These are phyloP conservation scores for Anagyrus pseudococci DNA, from an alignment of 2,888 invertebrate genomes.

Conservation along the genomic window DNA sequence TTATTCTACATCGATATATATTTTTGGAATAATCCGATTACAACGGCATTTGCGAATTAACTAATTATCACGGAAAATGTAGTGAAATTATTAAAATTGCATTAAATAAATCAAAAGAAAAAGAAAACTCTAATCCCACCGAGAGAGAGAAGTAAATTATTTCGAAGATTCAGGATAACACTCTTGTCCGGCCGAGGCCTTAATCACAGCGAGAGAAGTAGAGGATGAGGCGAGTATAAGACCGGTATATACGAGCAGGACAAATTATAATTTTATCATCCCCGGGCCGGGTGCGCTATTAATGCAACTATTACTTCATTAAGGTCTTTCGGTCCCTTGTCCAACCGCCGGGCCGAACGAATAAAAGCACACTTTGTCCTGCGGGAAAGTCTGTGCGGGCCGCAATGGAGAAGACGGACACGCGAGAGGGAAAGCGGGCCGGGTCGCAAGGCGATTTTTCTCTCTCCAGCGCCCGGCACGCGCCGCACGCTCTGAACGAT, in stretches of 20 bases:
- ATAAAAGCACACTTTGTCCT: slow-evolving; percentile 7
- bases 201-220: background rate
- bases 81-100: too few species aligned
- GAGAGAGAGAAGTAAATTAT: too few species aligned
- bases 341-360: background rate
- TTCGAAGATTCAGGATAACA: too few species aligned
- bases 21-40: too few species aligned
- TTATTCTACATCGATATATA: too few species aligned
- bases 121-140: too few species aligned
- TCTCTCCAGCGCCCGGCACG: background rate
- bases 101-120: too few species aligned
- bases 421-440: background rate
- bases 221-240: background rate
- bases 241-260: too few species aligned
- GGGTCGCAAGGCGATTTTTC: background rate
- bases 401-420: background rate
- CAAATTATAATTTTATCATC: slow-evolving; percentile 1
- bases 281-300: background rate
- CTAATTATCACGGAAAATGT: too few species aligned
- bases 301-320: slow-evolving; percentile 15
- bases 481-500: background rate
- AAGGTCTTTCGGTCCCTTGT: background rate
- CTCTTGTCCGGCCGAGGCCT: too few species aligned
- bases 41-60: too few species aligned
- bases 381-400: background rate